Evolutionary conservation across 1,140 invertebrate genomes (phyloP).

Genomic region (Limonius californicus): DNA sequence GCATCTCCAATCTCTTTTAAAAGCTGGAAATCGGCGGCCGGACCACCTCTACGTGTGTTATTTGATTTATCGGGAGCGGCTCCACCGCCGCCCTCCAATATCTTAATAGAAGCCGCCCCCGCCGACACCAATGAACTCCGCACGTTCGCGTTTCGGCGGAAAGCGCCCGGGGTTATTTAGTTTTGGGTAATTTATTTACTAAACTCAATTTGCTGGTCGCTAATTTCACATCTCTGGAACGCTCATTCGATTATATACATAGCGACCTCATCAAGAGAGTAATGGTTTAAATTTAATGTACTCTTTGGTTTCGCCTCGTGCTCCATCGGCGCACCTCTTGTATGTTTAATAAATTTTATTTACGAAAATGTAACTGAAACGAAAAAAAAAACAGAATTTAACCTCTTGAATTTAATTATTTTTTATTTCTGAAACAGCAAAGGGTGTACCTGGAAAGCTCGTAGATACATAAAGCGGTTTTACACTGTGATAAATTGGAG

Average conservation of each 20-base stretch:
- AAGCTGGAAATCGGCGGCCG: constrained; percentile 17
- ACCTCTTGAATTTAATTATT: no score
- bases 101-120: constrained; percentile 1
- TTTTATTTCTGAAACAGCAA: no score
- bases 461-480: no score
- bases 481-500: no score
- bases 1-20: constrained; percentile 32
- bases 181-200: neutral
- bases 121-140: neutral
- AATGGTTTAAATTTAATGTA: no score
- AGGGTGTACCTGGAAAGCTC: no score
- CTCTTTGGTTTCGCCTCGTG: no score
- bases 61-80: constrained; percentile 15
- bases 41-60: constrained; percentile 18
- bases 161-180: neutral
- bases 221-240: neutral
- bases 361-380: no score
- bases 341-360: no score
- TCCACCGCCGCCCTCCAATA: neutral
- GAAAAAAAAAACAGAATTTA: no score
- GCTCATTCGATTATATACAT: neutral
- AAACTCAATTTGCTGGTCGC: neutral
- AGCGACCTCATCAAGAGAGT: no score
- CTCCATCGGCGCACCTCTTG: no score
- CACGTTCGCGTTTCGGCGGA: neutral